These are phyloP conservation scores for Tetrax tetrax DNA, from an alignment of 2,113 vertebrate genomes.

Conservation along the genomic window DNA sequence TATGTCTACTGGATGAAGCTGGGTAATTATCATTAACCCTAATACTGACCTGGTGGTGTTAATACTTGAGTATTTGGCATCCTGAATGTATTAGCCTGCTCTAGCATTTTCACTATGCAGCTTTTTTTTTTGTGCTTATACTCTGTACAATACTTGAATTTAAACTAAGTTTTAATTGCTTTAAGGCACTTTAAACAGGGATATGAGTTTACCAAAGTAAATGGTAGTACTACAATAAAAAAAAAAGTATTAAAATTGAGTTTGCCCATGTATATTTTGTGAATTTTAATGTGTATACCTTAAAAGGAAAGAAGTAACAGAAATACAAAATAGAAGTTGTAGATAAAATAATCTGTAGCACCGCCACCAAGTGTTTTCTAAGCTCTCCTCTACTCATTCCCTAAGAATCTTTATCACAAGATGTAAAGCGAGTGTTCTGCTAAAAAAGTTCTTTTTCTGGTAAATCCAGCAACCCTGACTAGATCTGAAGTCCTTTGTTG, in stretches of 20 bases:
- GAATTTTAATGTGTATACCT: neutral
- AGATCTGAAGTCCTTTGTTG: neutral
- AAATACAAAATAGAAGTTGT: neutral
- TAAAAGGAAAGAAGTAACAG: neutral
- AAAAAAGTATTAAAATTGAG: constrained; percentile 34
- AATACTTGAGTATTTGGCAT: constrained; percentile 53
- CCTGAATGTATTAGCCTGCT: constrained; percentile 70
- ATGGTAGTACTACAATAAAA: constrained; percentile 57
- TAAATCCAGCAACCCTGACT: neutral
- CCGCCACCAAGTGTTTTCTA: neutral
- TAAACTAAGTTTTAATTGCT: constrained; percentile 69
- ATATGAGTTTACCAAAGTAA: constrained; percentile 76
- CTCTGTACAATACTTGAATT: constrained; percentile 72
- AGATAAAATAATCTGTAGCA: neutral
- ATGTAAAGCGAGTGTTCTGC: neutral
- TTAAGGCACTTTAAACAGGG: constrained; percentile 67
- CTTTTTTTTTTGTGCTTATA: constrained; percentile 56
- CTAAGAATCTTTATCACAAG: neutral
- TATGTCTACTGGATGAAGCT: constrained; percentile 34
- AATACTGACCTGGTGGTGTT: constrained; percentile 23
- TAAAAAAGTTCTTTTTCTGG: neutral
- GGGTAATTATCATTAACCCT: constrained; percentile 18
- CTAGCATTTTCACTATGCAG: constrained; percentile 59
- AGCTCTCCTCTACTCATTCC: neutral
- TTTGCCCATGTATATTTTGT: neutral